phyloP scores from a whole-genome alignment of 2,113 vertebrate genomes.

The Engystomops pustulosus region DNA sequence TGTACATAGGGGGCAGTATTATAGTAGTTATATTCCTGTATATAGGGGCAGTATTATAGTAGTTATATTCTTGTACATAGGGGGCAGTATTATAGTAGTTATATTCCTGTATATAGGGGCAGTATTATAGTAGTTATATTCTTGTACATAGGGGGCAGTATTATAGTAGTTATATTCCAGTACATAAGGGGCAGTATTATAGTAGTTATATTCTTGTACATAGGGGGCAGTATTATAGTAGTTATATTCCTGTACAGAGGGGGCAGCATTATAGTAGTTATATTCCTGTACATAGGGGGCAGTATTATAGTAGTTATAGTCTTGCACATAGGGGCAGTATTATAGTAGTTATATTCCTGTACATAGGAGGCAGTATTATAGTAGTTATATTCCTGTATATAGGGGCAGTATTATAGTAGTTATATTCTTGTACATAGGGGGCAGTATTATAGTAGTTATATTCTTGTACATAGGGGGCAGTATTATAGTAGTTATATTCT shows the following conservation, averaged over 20 bases:
- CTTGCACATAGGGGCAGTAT: background rate
- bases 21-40: slow-evolving; percentile 19
- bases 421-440: background rate
- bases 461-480: background rate
- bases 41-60: background rate
- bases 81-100: slow-evolving; percentile 10
- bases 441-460: slow-evolving; percentile 4
- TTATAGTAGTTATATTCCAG: slow-evolving; percentile 2
- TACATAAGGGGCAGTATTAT: background rate
- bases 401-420: slow-evolving; percentile 3
- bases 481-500: slow-evolving; percentile 16
- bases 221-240: background rate
- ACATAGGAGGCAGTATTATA: slow-evolving; percentile 5
- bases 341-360: slow-evolving; percentile 23
- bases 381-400: slow-evolving; percentile 12
- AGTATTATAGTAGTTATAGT: slow-evolving; percentile 7
- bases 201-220: background rate
- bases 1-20: slow-evolving; percentile 9
- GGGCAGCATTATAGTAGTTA: slow-evolving; percentile 2
- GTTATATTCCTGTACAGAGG: background rate
- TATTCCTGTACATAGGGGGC: background rate
- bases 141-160: background rate
- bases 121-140: slow-evolving; percentile 24
- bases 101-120: background rate
- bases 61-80: slow-evolving; percentile 4